Evolutionary conservation across 2,888 invertebrate species (phyloP).

Genomic region (Taenaris catops): DNA sequence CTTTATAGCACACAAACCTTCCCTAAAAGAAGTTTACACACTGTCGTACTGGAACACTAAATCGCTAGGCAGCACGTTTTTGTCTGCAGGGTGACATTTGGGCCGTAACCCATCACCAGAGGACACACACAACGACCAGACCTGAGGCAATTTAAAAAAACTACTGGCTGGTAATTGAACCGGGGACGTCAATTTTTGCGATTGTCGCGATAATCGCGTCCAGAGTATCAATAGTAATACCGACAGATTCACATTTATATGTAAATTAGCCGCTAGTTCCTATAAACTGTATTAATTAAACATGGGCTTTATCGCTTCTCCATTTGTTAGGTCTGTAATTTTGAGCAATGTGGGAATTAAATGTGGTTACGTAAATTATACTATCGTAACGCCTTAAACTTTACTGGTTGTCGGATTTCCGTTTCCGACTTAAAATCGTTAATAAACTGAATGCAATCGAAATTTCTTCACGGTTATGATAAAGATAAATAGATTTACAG

Average conservation of each 20-base stretch:
- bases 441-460: no score
- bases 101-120: no score
- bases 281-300: slow-evolving; percentile 14
- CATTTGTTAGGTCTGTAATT: slow-evolving; percentile 4
- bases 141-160: no score
- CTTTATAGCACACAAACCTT: no score
- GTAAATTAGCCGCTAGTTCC: slow-evolving; percentile 4
- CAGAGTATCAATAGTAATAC: not conserved
- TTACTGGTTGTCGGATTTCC: slow-evolving; percentile 1
- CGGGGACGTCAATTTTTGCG: no score
- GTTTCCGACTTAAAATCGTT: slow-evolving; percentile 1
- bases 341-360: slow-evolving; percentile 13
- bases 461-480: no score
- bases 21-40: no score
- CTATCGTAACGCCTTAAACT: slow-evolving; percentile 2
- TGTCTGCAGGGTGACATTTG: no score
- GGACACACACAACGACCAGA: no score
- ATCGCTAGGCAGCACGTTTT: no score
- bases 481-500: slow-evolving; percentile 5
- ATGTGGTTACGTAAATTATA: slow-evolving; percentile 7
- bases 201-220: no score
- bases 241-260: slow-evolving; percentile 9
- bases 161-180: slow-evolving; percentile 26
- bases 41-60: no score
- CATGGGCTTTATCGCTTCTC: slow-evolving; percentile 3